These are phyloP conservation scores for Oreochromis mossambicus DNA, from an alignment of 2,797 vertebrate genomes.

Conservation along the genomic window DNA sequence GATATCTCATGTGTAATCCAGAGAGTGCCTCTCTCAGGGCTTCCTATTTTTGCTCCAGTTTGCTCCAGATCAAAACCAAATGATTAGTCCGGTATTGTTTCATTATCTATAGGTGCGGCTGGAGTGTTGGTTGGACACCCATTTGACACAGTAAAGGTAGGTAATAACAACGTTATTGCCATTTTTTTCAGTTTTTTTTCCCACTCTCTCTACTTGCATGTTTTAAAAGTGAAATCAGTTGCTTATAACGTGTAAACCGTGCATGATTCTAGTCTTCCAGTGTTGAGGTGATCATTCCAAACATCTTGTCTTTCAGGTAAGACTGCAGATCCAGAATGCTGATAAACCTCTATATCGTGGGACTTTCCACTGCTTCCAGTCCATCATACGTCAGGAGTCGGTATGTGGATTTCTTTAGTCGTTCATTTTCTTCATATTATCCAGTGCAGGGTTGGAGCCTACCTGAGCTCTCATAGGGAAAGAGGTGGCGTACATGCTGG, in stretches of 20 bases:
- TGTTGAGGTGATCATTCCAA: neutral
- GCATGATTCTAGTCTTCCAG: neutral
- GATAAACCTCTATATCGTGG: slow-evolving; percentile 92
- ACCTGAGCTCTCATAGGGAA: fast-evolving
- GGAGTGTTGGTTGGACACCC: slow-evolving; percentile 97
- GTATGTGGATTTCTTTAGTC: slow-evolving; percentile 73
- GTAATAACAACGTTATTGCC: neutral
- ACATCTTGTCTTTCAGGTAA: slow-evolving; percentile 79
- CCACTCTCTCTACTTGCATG: neutral
- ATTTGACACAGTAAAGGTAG: slow-evolving; percentile 97
- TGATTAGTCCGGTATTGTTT: neutral
- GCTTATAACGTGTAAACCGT: neutral
- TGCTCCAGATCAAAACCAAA: neutral
- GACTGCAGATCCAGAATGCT: slow-evolving; percentile 92
- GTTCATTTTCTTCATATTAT: neutral
- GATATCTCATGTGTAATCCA: neutral
- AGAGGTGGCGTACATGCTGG: neutral
- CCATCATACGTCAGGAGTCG: slow-evolving; percentile 91
- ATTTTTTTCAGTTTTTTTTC: fast-evolving
- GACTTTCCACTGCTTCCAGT: slow-evolving; percentile 93
- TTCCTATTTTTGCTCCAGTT: neutral
- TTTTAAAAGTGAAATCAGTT: neutral
- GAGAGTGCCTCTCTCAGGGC: no score
- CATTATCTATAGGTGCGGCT: slow-evolving; percentile 83
- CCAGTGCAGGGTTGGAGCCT: neutral